A percentile compares a stretch with the other conserved stretches of the same genome.
phyloP scores from a whole-genome alignment of 1,140 invertebrate genomes.

The Caenorhabditis latens region DNA sequence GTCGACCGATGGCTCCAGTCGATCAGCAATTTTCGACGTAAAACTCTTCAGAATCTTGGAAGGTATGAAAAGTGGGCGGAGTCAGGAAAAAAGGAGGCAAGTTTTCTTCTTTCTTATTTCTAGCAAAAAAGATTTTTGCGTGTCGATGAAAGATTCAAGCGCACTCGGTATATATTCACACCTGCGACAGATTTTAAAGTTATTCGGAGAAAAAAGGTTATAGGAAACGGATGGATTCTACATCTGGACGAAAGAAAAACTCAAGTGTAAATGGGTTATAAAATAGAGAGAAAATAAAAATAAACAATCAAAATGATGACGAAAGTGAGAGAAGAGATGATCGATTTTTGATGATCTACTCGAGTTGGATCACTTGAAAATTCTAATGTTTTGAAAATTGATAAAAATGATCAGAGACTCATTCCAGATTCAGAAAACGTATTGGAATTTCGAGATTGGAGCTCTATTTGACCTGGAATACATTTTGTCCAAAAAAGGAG shows the following conservation, averaged over 20 bases:
- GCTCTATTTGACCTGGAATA: too few relatives aligned
- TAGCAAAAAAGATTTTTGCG: not conserved
- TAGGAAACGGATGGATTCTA: slow-evolving; percentile 43
- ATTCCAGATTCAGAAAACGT: too few relatives aligned
- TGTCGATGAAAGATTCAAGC: slow-evolving; percentile 50
- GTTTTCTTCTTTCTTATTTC: not conserved
- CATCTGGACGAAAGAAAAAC: slow-evolving; percentile 18
- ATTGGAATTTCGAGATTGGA: too few relatives aligned
- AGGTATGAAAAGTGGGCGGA: slow-evolving; percentile 36
- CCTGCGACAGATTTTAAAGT: slow-evolving; percentile 31
- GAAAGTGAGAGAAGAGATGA: not conserved
- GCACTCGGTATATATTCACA: slow-evolving; percentile 25
- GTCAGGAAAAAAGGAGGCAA: slow-evolving; percentile 1
- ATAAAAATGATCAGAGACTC: too few relatives aligned
- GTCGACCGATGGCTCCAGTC: not conserved
- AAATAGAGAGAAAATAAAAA: not conserved
- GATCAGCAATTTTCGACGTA: slow-evolving; percentile 23
- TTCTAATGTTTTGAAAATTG: too few relatives aligned
- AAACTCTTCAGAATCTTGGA: slow-evolving; percentile 38
- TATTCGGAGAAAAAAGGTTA: slow-evolving; percentile 16
- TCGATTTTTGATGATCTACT: too few relatives aligned
- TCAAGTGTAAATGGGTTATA: slow-evolving; percentile 18
- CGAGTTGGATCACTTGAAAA: not conserved
- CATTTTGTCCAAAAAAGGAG: too few relatives aligned
- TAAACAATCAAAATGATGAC: slow-evolving; percentile 28